A percentile compares a stretch with the other conserved stretches of the same genome.
Evolutionary conservation across 2,797 vertebrate genomes (phyloP).

Genomic region (Anguilla pacifica): DNA sequence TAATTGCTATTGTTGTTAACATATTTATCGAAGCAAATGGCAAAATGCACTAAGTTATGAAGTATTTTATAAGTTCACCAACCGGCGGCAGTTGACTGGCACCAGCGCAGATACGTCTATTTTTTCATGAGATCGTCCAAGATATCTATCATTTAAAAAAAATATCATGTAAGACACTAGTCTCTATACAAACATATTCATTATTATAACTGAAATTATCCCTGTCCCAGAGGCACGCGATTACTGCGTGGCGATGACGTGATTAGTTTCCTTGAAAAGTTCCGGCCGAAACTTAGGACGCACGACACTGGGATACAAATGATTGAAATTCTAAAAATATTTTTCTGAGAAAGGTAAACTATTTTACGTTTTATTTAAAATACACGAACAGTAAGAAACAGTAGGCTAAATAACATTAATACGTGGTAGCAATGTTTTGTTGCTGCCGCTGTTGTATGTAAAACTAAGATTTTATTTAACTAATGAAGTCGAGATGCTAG

Average conservation of each 20-base stretch:
- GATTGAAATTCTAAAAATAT: constrained; percentile 62
- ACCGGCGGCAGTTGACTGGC: neutral
- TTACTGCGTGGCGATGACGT: constrained; percentile 51
- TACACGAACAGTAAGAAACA: neutral
- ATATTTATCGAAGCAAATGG: neutral
- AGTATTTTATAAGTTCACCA: neutral
- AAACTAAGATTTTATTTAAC: neutral
- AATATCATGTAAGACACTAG: neutral
- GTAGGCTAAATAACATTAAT: neutral
- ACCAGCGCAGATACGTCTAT: neutral
- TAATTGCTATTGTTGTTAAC: neutral
- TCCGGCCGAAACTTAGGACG: constrained; percentile 56
- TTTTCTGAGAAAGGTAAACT: constrained; percentile 29
- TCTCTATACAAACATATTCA: constrained; percentile 16
- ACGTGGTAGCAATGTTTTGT: neutral
- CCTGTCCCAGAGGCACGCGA: constrained; percentile 28
- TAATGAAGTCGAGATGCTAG: neutral
- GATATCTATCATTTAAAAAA: neutral
- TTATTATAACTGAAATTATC: constrained; percentile 42
- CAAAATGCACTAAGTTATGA: neutral
- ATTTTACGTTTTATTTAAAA: neutral
- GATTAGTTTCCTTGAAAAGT: constrained; percentile 47
- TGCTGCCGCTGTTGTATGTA: neutral
- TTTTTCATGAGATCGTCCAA: neutral
- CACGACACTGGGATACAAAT: constrained; percentile 38